Evolutionary conservation across 1,140 invertebrate genomes (phyloP).

Genomic region (Heliconius congener): DNA sequence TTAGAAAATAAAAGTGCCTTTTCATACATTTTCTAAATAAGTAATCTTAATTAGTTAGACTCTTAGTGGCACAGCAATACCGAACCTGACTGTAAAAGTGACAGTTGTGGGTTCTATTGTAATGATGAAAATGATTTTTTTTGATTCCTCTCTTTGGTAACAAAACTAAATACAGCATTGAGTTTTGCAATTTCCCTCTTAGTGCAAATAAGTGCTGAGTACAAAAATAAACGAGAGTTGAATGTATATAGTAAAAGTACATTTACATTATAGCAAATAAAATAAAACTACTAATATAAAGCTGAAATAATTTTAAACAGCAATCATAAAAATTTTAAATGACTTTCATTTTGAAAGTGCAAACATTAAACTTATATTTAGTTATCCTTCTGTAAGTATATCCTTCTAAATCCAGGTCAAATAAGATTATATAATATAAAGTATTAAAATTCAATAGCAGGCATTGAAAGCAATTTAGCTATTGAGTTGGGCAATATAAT

Average conservation of each 20-base stretch:
- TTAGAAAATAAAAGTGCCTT: no score
- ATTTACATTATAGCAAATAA: neutral
- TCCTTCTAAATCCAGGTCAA: constrained; percentile 1
- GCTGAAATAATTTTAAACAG: neutral
- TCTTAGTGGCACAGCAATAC: no score
- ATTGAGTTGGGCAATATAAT: constrained; percentile 45
- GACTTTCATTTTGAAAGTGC: neutral
- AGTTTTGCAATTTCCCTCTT: no score
- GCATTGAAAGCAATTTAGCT: constrained; percentile 23
- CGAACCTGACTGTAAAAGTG: no score
- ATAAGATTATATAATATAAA: neutral
- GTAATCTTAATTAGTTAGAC: no score
- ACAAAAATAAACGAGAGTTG: no score
- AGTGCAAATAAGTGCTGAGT: no score
- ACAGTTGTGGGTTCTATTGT: no score
- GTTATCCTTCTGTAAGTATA: neutral
- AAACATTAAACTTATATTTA: neutral
- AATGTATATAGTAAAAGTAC: neutral
- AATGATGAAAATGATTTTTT: no score
- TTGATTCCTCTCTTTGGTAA: no score
- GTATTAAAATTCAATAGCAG: neutral
- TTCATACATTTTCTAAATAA: no score
- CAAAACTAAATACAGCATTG: no score
- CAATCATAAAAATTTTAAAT: neutral
- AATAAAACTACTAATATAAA: neutral